Conservation (phyloP, 2,797 vertebrate species). For the Alcedo atthis region DNA sequence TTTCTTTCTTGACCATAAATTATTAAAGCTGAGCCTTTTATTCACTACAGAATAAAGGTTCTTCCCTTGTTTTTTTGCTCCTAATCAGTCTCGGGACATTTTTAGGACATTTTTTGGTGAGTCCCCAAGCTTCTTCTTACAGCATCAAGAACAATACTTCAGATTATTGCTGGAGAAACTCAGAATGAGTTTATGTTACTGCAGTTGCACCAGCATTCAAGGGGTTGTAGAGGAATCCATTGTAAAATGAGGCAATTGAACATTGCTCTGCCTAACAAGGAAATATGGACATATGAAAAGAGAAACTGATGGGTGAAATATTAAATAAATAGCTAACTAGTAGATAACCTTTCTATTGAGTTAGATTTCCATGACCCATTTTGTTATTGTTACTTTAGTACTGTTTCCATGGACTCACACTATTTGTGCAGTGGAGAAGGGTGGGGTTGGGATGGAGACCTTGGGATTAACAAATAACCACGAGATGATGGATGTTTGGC, state of each 20-base stretch:
- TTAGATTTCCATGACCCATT: not conserved
- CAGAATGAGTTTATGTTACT: not conserved
- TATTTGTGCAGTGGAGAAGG: not conserved
- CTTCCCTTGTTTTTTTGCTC: not conserved
- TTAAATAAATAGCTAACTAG: not conserved
- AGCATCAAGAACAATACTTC: not conserved
- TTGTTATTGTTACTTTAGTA: not conserved
- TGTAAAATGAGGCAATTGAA: not conserved
- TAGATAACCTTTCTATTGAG: not conserved
- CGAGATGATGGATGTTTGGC: rapidly evolving
- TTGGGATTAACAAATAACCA: not conserved
- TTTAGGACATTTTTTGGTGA: not conserved
- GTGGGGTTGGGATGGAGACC: not conserved
- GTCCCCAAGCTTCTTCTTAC: not conserved
- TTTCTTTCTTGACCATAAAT: not conserved
- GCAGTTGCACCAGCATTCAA: not conserved
- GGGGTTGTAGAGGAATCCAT: not conserved
- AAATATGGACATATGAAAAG: not conserved
- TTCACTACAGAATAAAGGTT: not conserved
- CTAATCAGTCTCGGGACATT: not conserved
- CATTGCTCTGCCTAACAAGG: not conserved
- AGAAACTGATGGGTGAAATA: not conserved
- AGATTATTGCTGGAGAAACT: not conserved
- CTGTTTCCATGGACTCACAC: not conserved
- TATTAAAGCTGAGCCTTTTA: not conserved